These are phyloP conservation scores for Sternarchorhynchus goeldii DNA, from an alignment of 2,797 vertebrate genomes.

Conservation along the genomic window DNA sequence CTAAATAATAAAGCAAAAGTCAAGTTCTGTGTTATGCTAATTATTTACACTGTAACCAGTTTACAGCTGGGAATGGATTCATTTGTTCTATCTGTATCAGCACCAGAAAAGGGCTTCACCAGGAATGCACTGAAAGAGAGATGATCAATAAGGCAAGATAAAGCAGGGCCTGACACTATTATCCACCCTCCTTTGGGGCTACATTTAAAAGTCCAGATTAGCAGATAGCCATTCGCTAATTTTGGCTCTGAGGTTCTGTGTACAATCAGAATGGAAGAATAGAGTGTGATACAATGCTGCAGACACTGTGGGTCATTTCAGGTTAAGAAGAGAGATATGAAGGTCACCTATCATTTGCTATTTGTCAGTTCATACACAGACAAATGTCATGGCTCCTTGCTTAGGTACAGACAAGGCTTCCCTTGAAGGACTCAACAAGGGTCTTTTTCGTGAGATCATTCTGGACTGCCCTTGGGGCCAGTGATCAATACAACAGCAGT, in stretches of 20 bases:
- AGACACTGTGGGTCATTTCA: conserved; percentile 43
- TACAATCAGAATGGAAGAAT: conserved; percentile 40
- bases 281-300: conserved; percentile 43
- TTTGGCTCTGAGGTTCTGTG: conserved; percentile 38
- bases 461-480: conserved; percentile 24
- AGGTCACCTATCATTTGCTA: conserved; percentile 51
- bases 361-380: conserved; percentile 35
- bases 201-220: conserved; percentile 55
- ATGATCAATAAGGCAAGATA: conserved; percentile 54
- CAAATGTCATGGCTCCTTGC: conserved; percentile 45
- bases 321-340: conserved; percentile 38
- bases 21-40: not conserved
- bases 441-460: conserved; percentile 40
- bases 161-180: conserved; percentile 35
- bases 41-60: not conserved
- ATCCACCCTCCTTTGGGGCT: conserved; percentile 38
- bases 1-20: not conserved
- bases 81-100: conserved; percentile 15
- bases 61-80: conserved; percentile 21
- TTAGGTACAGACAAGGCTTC: conserved; percentile 17
- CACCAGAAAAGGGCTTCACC: conserved; percentile 21
- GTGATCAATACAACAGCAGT: conserved; percentile 28
- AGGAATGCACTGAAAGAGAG: conserved; percentile 24
- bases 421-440: conserved; percentile 35
- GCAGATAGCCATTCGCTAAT: conserved; percentile 42